Evolutionary conservation across 2,888 invertebrate species (phyloP).

Genomic region (Chironomus tentans): DNA sequence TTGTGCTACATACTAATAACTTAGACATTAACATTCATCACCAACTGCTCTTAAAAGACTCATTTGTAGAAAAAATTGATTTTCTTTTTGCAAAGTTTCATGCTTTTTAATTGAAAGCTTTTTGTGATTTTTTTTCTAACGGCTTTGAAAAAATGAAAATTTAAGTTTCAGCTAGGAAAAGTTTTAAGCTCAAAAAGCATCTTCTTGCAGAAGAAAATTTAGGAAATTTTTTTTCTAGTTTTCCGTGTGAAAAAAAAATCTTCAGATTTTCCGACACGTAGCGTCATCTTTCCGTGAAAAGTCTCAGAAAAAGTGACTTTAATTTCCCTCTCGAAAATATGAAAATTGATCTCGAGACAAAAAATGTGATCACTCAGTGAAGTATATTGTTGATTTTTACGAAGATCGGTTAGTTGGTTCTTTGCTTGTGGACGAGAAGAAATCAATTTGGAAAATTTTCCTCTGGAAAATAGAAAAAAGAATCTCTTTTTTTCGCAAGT

Average conservation of each 20-base stretch:
- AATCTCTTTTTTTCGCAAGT: background rate
- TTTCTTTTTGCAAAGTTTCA: background rate
- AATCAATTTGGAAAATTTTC: background rate
- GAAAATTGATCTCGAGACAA: background rate
- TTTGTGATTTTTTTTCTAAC: background rate
- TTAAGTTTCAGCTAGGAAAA: background rate
- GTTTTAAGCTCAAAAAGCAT: background rate
- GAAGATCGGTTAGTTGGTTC: background rate
- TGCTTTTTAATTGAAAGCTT: background rate
- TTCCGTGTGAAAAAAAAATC: no score
- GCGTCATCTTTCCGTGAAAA: background rate
- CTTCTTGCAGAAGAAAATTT: no score
- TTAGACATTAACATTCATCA: slow-evolving; percentile 6
- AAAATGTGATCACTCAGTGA: background rate
- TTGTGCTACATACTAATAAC: background rate
- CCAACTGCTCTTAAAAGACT: background rate
- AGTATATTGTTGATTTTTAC: slow-evolving; percentile 11
- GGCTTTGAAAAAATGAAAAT: background rate
- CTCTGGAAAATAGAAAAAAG: background rate
- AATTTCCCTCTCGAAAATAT: no score
- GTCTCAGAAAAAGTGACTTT: no score
- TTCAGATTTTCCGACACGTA: background rate
- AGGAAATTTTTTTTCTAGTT: no score
- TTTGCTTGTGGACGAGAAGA: background rate
- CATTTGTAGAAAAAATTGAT: background rate